Percentiles rank a stretch among this genome's conserved stretches.
phyloP scores from a whole-genome alignment of 2,797 vertebrate genomes.

The Acrossocheilus fasciatus region DNA sequence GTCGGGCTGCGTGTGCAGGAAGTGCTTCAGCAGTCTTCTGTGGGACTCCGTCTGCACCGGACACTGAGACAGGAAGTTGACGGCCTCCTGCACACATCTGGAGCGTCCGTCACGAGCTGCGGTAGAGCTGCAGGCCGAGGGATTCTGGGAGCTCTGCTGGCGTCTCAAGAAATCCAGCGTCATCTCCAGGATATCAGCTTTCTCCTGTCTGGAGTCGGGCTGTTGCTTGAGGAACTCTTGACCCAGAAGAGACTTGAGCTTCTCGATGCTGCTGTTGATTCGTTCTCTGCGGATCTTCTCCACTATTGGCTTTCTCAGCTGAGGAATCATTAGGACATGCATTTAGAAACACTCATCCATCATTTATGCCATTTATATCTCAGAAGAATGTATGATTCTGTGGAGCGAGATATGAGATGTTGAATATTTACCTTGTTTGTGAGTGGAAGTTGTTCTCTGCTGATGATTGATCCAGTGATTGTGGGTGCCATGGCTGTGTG shows the following conservation, averaged over 20 bases:
- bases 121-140: slow-evolving; percentile 38
- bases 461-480: slow-evolving; percentile 69
- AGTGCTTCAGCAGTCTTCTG: slow-evolving; percentile 79
- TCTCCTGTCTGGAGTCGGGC: slow-evolving; percentile 70
- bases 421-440: slow-evolving; percentile 77
- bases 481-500: slow-evolving; percentile 79
- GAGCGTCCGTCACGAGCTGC: slow-evolving; percentile 66
- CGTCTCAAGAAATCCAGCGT: slow-evolving; percentile 53
- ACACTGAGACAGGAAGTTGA: slow-evolving; percentile 56
- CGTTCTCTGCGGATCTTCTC: slow-evolving; percentile 85
- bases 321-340: slow-evolving; percentile 55
- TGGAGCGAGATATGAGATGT: background rate
- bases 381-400: background rate
- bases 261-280: slow-evolving; percentile 82
- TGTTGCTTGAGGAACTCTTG: slow-evolving; percentile 77
- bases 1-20: slow-evolving; percentile 76
- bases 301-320: slow-evolving; percentile 87
- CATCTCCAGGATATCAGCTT: slow-evolving; percentile 66
- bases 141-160: slow-evolving; percentile 22
- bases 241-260: slow-evolving; percentile 82
- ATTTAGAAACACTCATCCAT: slow-evolving; percentile 22
- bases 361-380: background rate
- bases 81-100: slow-evolving; percentile 55
- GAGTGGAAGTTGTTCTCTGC: slow-evolving; percentile 74
- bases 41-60: slow-evolving; percentile 51